Percentiles rank a stretch among this genome's conserved stretches.
These are phyloP conservation scores for Himalopsyche tibetana DNA, from an alignment of 2,888 invertebrate species.

Conservation along the genomic window DNA sequence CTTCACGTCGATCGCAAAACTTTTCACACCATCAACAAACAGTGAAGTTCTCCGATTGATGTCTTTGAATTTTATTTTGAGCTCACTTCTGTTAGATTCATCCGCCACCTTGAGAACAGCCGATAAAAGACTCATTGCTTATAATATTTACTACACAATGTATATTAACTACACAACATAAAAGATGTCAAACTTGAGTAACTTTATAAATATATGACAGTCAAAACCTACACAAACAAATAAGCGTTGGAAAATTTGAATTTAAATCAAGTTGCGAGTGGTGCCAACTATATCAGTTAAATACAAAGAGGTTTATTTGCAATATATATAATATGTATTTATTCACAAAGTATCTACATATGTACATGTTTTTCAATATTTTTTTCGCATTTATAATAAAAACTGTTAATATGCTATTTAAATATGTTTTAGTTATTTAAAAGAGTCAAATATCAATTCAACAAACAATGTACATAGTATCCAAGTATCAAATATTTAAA, in stretches of 20 bases:
- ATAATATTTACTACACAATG: neutral
- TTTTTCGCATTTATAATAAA: no score
- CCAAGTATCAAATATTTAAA: no score
- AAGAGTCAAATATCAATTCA: no score
- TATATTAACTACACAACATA: neutral
- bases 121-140: constrained; percentile 72
- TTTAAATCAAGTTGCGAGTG: neutral
- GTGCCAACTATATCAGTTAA: no score
- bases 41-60: constrained; percentile 64
- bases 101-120: constrained; percentile 72
- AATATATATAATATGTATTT: no score
- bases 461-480: no score
- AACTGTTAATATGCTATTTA: no score
- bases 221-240: neutral
- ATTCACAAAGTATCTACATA: no score
- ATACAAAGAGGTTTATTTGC: no score
- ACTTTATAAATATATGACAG: neutral
- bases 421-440: no score
- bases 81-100: constrained; percentile 70
- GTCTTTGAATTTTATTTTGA: constrained; percentile 71
- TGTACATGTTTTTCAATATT: no score
- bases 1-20: constrained; percentile 58
- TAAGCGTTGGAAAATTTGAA: neutral
- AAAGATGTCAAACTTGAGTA: neutral
- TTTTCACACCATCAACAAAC: constrained; percentile 59